These are phyloP conservation scores for Leptinotarsa tumamoca DNA, from an alignment of 2,888 invertebrate genomes.

Conservation along the genomic window DNA sequence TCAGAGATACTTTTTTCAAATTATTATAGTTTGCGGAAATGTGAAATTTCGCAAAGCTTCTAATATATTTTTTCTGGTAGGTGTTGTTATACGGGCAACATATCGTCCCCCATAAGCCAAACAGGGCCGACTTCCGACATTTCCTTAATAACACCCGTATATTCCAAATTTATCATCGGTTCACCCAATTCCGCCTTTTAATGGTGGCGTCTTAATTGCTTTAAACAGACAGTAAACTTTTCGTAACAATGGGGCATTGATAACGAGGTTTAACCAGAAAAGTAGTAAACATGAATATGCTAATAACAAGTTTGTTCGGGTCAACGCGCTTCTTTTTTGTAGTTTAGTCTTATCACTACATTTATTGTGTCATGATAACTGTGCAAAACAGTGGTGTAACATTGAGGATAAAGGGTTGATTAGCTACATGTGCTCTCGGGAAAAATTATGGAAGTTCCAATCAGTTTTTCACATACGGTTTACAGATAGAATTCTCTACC, in stretches of 20 bases:
- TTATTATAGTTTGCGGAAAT: no score
- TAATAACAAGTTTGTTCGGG: slow-evolving; percentile 18
- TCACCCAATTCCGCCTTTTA: slow-evolving; percentile 19
- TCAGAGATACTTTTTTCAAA: no score
- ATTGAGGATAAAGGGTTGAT: background rate
- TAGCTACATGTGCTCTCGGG: no score
- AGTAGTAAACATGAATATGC: slow-evolving; percentile 16
- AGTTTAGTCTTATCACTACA: slow-evolving; percentile 6
- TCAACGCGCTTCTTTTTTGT: slow-evolving; percentile 23
- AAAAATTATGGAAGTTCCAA: no score
- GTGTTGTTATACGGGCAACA: no score
- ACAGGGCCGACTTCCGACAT: no score
- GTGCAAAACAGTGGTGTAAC: background rate
- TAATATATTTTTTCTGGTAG: no score
- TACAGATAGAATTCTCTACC: no score
- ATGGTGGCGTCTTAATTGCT: slow-evolving; percentile 20
- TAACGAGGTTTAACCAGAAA: slow-evolving; percentile 6
- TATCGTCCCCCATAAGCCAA: no score
- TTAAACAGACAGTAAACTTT: slow-evolving; percentile 15
- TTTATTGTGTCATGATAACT: slow-evolving; percentile 11
- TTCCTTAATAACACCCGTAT: slow-evolving; percentile 11
- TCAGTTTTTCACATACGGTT: no score
- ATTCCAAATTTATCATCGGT: background rate
- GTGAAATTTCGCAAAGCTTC: no score
- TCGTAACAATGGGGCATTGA: slow-evolving; percentile 15